Evolutionary conservation across 2,113 vertebrate genomes (phyloP).

Genomic region (Centropus bengalensis): DNA sequence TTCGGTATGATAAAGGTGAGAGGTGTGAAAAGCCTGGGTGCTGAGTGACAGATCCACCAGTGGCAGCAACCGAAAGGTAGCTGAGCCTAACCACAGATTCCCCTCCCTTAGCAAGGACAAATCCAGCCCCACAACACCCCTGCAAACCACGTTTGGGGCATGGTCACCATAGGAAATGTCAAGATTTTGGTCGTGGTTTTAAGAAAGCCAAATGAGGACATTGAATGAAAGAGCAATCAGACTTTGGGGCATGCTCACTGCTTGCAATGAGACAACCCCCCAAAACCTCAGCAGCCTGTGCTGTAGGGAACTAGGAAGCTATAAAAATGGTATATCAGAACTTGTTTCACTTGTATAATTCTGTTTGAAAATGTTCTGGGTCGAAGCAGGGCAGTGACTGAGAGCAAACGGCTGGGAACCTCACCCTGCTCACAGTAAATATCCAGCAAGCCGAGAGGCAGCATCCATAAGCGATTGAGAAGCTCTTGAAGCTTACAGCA

Average conservation of each 20-base stretch:
- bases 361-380: background rate
- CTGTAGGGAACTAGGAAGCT: background rate
- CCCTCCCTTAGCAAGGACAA: background rate
- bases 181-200: background rate
- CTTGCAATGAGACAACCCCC: background rate
- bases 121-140: background rate
- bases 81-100: background rate
- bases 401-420: background rate
- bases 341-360: background rate
- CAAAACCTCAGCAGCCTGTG: background rate
- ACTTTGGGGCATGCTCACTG: background rate
- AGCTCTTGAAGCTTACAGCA: background rate
- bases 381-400: background rate
- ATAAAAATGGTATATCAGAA: background rate
- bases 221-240: background rate
- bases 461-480: background rate
- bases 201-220: background rate
- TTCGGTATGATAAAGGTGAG: background rate
- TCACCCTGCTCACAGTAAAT: background rate
- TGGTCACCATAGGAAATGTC: background rate
- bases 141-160: background rate
- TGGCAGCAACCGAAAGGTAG: background rate
- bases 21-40: background rate
- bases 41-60: fast-evolving
- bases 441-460: background rate